Conservation (phyloP, 2,113 vertebrate genomes). For the Dascyllus trimaculatus region DNA sequence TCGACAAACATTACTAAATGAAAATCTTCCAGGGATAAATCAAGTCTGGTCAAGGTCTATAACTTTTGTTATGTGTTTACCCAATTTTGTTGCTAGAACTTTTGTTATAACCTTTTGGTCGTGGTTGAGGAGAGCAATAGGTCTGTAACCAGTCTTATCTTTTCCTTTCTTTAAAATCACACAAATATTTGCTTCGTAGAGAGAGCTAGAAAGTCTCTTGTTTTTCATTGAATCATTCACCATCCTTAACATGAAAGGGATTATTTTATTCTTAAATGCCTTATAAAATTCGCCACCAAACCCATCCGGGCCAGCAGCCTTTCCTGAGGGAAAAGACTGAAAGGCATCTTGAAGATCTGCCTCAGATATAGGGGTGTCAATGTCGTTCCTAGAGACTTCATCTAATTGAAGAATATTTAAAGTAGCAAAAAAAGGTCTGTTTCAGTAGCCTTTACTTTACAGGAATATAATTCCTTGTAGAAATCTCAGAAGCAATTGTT, state of each 20-base stretch:
- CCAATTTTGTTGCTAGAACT: no score
- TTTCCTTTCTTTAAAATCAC: no score
- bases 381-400: not conserved
- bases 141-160: not conserved
- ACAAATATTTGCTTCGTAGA: no score
- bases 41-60: not conserved
- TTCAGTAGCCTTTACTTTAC: no score
- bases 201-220: not conserved
- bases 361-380: not conserved
- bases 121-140: no score
- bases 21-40: not conserved
- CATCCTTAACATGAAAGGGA: not conserved
- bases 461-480: no score
- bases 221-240: not conserved
- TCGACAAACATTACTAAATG: no score
- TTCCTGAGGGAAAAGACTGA: not conserved
- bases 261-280: not conserved
- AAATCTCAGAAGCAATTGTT: no score
- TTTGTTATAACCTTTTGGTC: no score
- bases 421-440: not conserved
- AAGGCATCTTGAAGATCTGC: no score
- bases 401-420: no score
- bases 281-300: conserved; percentile 14
- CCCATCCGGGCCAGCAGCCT: not conserved
- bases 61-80: not conserved